Evolutionary conservation across 2,888 invertebrate species (phyloP).

Genomic region (Cremastinae sp.): DNA sequence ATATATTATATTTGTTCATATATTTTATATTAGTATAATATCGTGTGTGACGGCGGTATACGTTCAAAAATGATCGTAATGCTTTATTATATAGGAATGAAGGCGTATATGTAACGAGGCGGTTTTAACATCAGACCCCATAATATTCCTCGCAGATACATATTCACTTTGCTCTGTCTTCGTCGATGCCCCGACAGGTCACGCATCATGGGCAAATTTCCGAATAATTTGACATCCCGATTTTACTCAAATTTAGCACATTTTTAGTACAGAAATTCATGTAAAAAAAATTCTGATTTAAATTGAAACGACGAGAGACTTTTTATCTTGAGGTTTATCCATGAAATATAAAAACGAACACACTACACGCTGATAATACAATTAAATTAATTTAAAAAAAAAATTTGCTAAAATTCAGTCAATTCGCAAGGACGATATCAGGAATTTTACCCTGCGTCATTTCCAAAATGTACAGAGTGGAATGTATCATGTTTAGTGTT

Average conservation of each 20-base stretch:
- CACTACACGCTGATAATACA: too few species aligned
- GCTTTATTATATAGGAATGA: slow-evolving; percentile 42
- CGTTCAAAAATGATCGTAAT: slow-evolving; percentile 34
- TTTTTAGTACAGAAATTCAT: too few species aligned
- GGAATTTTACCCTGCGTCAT: slow-evolving; percentile 50
- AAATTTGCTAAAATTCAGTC: too few species aligned
- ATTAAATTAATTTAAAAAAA: too few species aligned
- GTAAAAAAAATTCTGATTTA: too few species aligned
- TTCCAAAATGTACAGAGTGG: slow-evolving; percentile 73
- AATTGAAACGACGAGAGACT: too few species aligned
- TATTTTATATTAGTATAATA: not conserved
- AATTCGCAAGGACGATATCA: too few species aligned
- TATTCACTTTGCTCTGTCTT: slow-evolving; percentile 19
- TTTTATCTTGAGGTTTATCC: too few species aligned
- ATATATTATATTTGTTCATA: slow-evolving; percentile 24
- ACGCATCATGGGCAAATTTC: too few species aligned
- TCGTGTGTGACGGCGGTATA: slow-evolving; percentile 6
- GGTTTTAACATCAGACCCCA: slow-evolving; percentile 44
- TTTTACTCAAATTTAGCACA: too few species aligned
- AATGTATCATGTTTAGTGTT: slow-evolving; percentile 62
- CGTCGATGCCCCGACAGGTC: slow-evolving; percentile 28
- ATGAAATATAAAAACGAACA: too few species aligned
- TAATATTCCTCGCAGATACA: slow-evolving; percentile 10
- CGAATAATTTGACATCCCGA: too few species aligned
- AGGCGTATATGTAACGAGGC: slow-evolving; percentile 44